Base-by-base conservation (phyloP, 2,797 vertebrate genomes). In the Eptatretus atami region DNA sequence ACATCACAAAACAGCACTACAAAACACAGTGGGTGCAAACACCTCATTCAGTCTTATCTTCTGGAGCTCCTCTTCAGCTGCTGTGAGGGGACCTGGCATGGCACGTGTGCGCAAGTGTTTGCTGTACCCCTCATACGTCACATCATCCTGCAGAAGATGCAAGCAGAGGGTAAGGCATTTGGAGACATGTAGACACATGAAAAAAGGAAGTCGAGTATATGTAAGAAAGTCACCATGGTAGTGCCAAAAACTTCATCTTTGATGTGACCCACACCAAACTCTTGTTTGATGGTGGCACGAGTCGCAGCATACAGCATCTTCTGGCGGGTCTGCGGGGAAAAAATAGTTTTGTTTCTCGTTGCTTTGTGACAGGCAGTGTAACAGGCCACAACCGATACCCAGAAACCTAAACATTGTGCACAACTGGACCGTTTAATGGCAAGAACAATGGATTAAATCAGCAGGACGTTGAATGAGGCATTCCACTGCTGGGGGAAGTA, bases 231-330 rank as follows among this genome's bases (percentile, higher is more conserved):
- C 70, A 93, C 90, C 82, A 82, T 81, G 64, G 75, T 66, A 4
- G 83, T 95, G 63, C 77, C 85, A 69, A 96, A 98, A 14, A 98
- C 71, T 77, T 98, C 92, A 67, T 94, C 84, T 72, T 94, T 98
- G 70, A 98, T 88, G 74, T 86, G 83, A 13, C 83, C 84, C 10
- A 85, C 84, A 70, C 92, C 90, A 73, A 98, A 98, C 72, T 98
- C 92, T 69, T 93, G 95, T 74, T 92, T 96, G 69, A 98, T 70
- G 2, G 86, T 93, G 65, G 86, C 84, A 75, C 84, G 79, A 64
- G 90, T 96, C 72, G 86, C 92, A 70, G 92, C 92, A 68, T 92
- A 95, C 66, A 96, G 72, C 92, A 96, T 96, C 77, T 98, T 98
- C 24, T 86, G 78, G 69, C 86, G 82, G 74, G 96, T 85, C 92